Evolutionary conservation across 2,797 vertebrate species (phyloP).

Genomic region (Xenopus petersii): DNA sequence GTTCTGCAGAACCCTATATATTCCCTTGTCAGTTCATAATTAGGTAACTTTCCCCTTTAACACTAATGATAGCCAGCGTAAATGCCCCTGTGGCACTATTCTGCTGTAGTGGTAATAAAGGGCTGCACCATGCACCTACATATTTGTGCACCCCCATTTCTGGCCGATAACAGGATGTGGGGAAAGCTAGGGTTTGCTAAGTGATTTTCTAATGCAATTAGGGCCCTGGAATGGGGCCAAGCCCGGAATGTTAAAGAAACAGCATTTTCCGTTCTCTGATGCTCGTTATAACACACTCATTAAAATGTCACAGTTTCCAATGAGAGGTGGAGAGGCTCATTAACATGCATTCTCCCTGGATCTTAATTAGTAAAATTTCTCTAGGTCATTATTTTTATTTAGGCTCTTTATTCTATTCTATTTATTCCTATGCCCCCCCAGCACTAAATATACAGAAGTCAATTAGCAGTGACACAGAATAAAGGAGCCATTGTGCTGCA

Average conservation of each 20-base stretch:
- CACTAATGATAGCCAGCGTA: no score
- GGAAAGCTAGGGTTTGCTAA: slow-evolving; percentile 1
- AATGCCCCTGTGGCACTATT: no score
- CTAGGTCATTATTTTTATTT: slow-evolving; percentile 35
- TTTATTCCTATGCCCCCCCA: background rate
- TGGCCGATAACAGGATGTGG: no score
- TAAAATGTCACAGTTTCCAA: slow-evolving; percentile 48
- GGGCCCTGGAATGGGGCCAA: slow-evolving; percentile 34
- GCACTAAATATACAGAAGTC: background rate
- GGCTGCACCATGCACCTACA: no score
- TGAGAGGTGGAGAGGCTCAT: slow-evolving; percentile 17
- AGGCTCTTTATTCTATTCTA: background rate
- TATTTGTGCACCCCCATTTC: no score
- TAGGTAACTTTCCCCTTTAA: no score
- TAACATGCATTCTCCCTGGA: slow-evolving; percentile 16
- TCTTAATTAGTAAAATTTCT: slow-evolving; percentile 39
- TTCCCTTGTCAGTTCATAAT: slow-evolving; percentile 2
- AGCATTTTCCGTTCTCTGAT: slow-evolving; percentile 34
- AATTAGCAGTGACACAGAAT: background rate
- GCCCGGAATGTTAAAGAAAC: slow-evolving; percentile 38
- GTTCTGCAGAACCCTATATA: no score
- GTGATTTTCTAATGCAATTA: slow-evolving; percentile 38
- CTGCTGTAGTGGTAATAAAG: no score
- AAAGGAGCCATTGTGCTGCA: background rate
- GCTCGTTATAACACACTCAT: slow-evolving; percentile 43